Evolutionary conservation across 2,888 invertebrate genomes (phyloP).

Genomic region (Nomada lathburiana): DNA sequence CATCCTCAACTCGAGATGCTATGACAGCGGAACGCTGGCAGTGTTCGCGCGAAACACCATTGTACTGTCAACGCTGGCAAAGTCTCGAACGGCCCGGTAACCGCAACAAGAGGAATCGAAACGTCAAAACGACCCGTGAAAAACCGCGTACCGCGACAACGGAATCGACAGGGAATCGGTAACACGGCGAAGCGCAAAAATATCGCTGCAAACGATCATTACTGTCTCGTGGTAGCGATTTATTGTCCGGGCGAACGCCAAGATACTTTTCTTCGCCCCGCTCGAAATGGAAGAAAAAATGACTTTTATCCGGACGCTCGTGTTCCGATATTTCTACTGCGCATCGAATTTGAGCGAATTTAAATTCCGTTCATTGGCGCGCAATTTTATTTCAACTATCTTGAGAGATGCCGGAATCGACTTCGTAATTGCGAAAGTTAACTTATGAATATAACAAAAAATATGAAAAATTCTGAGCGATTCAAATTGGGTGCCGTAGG

Average conservation of each 20-base stretch:
- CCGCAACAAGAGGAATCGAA: constrained; percentile 43
- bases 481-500: no score
- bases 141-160: constrained; percentile 35
- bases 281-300: background rate
- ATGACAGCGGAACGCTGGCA: constrained; percentile 55
- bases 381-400: background rate
- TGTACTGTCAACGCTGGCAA: constrained; percentile 55
- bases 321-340: background rate
- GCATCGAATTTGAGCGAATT: constrained; percentile 27
- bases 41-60: constrained; percentile 49
- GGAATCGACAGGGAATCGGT: no score
- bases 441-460: no score
- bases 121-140: constrained; percentile 54
- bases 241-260: constrained; percentile 26
- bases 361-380: constrained; percentile 13
- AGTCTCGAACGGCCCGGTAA: constrained; percentile 41
- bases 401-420: no score
- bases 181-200: constrained; percentile 14
- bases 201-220: constrained; percentile 54
- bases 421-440: no score
- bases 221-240: constrained; percentile 36
- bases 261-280: background rate
- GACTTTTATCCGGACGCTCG: constrained; percentile 14
- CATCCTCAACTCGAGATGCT: constrained; percentile 18
- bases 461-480: no score